Conservation (phyloP, 2,888 invertebrate species). For the Liodrosophila aerea region DNA sequence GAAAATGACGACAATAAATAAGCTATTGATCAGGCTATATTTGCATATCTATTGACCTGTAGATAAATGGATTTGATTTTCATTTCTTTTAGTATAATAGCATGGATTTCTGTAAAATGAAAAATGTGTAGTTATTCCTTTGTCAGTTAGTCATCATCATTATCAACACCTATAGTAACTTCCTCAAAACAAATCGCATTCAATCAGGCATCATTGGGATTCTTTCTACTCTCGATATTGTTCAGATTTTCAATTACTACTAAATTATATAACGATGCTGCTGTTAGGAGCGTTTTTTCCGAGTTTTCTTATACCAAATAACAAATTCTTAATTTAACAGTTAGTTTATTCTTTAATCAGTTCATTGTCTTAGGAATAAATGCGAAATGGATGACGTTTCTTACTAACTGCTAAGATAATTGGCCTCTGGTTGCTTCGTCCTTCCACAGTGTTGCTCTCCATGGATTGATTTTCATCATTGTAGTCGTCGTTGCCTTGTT, state of each 20-base stretch:
- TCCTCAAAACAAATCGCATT: no score
- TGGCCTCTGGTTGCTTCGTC: conserved; percentile 32
- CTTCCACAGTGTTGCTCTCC: conserved; percentile 27
- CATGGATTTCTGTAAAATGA: neutral
- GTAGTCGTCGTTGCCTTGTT: neutral
- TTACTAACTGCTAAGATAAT: conserved; percentile 39
- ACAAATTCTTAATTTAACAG: no score
- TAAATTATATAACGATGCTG: no score
- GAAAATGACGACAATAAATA: conserved; percentile 6
- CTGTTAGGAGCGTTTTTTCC: no score
- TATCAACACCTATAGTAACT: no score
- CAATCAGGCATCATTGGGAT: no score
- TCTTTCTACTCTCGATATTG: no score
- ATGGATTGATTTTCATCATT: conserved; percentile 10
- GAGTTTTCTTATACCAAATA: no score
- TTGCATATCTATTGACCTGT: conserved; percentile 16
- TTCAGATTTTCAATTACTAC: no score
- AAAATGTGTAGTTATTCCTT: no score
- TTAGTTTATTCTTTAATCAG: conserved; percentile 8
- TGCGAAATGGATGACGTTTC: conserved; percentile 35
- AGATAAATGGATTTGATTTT: conserved; percentile 11
- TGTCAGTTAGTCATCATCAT: no score
- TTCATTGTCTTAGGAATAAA: conserved; percentile 27
- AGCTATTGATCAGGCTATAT: conserved; percentile 8
- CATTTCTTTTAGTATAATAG: conserved; percentile 5